Conservation (phyloP, 1,140 invertebrate genomes). For the Ridgeia piscesae region DNA sequence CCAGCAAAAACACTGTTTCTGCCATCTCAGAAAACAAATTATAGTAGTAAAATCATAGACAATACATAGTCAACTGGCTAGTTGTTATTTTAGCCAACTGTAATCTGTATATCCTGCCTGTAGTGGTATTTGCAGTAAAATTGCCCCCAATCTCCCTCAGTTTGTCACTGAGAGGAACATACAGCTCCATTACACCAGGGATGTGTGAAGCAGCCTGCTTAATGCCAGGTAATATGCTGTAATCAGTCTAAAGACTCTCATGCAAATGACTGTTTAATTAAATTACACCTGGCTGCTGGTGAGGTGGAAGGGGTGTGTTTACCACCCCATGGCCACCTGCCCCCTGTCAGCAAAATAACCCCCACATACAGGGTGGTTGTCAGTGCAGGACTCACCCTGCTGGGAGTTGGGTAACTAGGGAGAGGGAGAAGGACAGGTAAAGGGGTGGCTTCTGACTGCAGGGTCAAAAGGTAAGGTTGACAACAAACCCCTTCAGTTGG, state of each 20-base stretch:
- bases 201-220: not conserved
- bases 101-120: not conserved
- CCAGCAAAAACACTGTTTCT: too few relatives aligned
- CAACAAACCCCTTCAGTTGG: not conserved
- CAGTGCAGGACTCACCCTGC: not conserved
- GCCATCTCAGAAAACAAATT: too few relatives aligned
- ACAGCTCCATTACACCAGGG: not conserved
- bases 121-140: not conserved
- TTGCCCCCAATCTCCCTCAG: not conserved
- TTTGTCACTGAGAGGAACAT: not conserved
- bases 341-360: not conserved
- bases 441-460: not conserved
- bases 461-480: not conserved
- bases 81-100: not conserved
- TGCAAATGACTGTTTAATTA: not conserved
- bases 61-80: not conserved
- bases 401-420: not conserved
- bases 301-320: not conserved
- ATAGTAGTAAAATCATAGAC: too few relatives aligned
- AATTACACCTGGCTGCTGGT: not conserved
- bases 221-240: not conserved
- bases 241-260: not conserved
- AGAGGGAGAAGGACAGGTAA: not conserved
- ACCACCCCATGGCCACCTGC: not conserved
- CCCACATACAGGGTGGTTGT: not conserved